Percentiles rank a stretch among this genome's conserved stretches.
Conservation (phyloP, 2,113 vertebrate genomes). For the Elgaria multicarinata region DNA sequence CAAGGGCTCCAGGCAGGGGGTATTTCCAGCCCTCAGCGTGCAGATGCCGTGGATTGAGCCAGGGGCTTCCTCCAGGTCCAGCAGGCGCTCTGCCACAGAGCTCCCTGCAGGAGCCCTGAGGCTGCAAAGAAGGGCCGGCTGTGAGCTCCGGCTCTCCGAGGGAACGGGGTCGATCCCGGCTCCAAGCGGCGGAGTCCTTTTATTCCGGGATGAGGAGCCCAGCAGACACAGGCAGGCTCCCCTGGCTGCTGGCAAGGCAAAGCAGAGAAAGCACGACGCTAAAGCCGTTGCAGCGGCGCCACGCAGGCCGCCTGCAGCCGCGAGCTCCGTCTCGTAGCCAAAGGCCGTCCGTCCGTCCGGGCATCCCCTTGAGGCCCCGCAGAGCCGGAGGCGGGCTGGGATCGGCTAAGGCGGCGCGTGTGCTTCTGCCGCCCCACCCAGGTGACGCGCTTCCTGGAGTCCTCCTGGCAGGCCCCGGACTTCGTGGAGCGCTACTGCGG, state of each 20-base stretch:
- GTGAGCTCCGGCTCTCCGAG: not conserved
- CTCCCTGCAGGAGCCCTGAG: not conserved
- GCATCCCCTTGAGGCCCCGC: too few species aligned
- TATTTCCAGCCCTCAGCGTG: too few species aligned
- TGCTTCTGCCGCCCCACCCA: conserved; percentile 48
- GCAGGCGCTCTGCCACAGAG: too few species aligned
- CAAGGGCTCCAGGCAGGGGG: too few species aligned
- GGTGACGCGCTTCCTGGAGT: conserved; percentile 89
- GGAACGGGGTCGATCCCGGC: not conserved
- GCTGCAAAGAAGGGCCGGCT: not conserved
- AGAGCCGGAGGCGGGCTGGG: too few species aligned
- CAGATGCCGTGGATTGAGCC: too few species aligned
- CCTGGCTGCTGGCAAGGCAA: not conserved
- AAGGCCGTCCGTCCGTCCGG: too few species aligned
- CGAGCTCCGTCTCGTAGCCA: not conserved
- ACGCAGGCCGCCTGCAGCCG: too few species aligned
- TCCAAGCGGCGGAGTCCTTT: not conserved
- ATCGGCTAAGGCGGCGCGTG: too few species aligned
- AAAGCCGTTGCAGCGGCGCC: too few species aligned
- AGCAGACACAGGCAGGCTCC: not conserved
- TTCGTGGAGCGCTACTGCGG: conserved; percentile 86
- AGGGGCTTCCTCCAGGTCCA: too few species aligned
- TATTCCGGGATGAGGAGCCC: not conserved
- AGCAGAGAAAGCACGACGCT: not conserved
- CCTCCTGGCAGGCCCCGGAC: conserved; percentile 77